Conservation (phyloP, 2,888 invertebrate species). For the Branchipolynoe longqiensis region DNA sequence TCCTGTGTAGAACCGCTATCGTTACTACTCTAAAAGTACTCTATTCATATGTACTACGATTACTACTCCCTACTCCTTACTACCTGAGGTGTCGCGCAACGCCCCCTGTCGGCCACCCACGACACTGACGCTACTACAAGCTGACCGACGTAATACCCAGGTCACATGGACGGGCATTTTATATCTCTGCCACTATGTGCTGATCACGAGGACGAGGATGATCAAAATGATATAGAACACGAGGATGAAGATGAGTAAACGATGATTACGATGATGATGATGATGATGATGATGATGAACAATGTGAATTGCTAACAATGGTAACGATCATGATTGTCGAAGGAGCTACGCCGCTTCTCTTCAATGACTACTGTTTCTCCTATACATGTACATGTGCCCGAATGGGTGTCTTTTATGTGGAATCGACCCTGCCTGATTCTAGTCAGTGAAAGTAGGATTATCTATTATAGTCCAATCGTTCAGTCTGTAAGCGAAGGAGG, state of each 20-base stretch:
- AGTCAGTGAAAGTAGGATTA: conserved; percentile 53
- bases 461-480: conserved; percentile 35
- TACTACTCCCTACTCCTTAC: conserved; percentile 25
- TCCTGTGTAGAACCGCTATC: not conserved
- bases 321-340: not conserved
- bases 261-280: not conserved
- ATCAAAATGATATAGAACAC: too few species aligned
- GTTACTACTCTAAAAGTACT: too few species aligned
- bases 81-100: not conserved
- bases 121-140: not conserved
- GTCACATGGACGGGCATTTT: too few species aligned
- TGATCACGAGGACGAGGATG: too few species aligned
- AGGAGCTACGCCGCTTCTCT: conserved; percentile 5
- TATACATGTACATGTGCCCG: conserved; percentile 16
- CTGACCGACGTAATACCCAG: not conserved
- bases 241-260: not conserved
- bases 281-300: not conserved
- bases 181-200: too few species aligned
- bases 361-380: conserved; percentile 16
- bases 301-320: not conserved
- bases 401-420: conserved; percentile 46
- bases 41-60: not conserved
- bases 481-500: not conserved
- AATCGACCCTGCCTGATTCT: conserved; percentile 53
- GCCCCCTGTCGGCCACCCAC: not conserved